Percentiles rank a stretch among this genome's conserved stretches.
phyloP scores from a whole-genome alignment of 2,113 vertebrate genomes.

The Okapia johnstoni region DNA sequence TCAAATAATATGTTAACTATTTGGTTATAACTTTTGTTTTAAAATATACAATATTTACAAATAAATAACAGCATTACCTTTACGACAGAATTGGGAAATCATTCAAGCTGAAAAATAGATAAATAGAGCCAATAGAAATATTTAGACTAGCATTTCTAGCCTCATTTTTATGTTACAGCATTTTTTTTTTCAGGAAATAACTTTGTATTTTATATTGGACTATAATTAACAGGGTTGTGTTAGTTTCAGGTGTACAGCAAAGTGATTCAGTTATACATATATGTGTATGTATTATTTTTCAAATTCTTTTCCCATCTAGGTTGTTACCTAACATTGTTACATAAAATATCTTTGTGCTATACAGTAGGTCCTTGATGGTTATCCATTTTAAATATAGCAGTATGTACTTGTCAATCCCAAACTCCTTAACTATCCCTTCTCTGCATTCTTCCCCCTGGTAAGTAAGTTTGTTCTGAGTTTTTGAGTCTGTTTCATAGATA shows the following conservation, averaged over 20 bases:
- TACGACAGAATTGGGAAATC: not conserved
- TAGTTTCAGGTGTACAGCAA: not conserved
- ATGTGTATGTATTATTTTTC: not conserved
- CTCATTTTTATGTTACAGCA: not conserved
- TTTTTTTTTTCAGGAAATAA: not conserved
- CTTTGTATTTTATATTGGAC: not conserved
- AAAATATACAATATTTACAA: not conserved
- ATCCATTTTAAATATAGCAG: not conserved
- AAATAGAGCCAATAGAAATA: not conserved
- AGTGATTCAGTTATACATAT: not conserved
- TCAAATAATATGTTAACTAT: not conserved
- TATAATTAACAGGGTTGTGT: not conserved
- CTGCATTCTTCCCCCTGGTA: not conserved
- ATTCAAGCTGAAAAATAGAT: conserved; percentile 16
- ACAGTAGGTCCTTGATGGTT: not conserved
- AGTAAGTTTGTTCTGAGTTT: not conserved
- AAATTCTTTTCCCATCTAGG: not conserved
- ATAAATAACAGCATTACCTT: not conserved
- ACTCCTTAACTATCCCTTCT: not conserved
- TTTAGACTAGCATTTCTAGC: not conserved
- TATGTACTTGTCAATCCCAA: not conserved
- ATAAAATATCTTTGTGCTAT: not conserved
- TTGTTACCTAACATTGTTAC: not conserved
- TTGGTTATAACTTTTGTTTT: not conserved
- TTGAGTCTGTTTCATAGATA: not conserved